Evolutionary conservation across 1,140 invertebrate species (phyloP), one percentile per base, ranked within the genome.

Genomic region (Megalopta genalis): DNA sequence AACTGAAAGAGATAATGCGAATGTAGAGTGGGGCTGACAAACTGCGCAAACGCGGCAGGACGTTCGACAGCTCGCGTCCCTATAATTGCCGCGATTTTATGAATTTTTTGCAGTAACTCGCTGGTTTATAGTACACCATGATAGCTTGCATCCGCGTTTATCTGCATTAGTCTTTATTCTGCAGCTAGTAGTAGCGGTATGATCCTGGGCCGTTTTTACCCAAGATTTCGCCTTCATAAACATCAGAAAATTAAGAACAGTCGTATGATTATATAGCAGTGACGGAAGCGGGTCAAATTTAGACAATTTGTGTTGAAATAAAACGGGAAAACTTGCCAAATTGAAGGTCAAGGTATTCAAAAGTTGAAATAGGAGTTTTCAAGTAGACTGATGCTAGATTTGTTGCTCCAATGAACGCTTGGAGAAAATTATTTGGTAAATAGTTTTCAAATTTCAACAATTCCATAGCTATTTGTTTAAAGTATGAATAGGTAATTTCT

Each of bases 361-460:
- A 18, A 21, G 37, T 59, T 8, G n/a, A 5, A 14, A 37, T 14
- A 25, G n/a, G 59, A 27, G 23, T 52, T 42, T 27, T 18, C 14
- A 8, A 68, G 59, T 39, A 2, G 10, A 37, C 14, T 63, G 10
- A n/a, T 46, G 42, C 25, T 9, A 39, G 16, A 14, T 1, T 52
- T 0, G 16, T 18, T 27, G 25, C 23, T 21, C 69, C 80, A 79
- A 88, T 88, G 86, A 78, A 77, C 62, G 37, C 84, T 60, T 67
- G 82, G n/a, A 73, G 68, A 4, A 88, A 86, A 75, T 70, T 90
- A 14, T 90, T 90, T 68, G 88, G 88, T 90, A 70, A 86, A 86
- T 83, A 37, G 5, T 63, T 37, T 1, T 16, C 16, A 12, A 18
- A 63, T 7, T 25, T 7, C 16, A 1, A 32, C 25, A 25, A 27